These are phyloP conservation scores for Hermatobates lingyangjiaoensis DNA, from an alignment of 1,140 invertebrate species.

Conservation along the genomic window DNA sequence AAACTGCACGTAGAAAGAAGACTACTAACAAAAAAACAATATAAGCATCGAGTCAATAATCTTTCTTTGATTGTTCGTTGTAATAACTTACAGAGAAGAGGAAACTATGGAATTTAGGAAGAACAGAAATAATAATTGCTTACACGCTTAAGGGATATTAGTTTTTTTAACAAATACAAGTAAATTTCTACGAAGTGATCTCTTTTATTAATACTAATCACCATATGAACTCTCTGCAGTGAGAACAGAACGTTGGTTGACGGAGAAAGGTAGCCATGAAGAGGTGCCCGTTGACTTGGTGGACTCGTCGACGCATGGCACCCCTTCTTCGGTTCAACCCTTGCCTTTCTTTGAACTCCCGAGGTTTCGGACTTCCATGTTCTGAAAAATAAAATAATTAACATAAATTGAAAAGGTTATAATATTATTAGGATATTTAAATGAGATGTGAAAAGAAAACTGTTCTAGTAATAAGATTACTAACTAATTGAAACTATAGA, in stretches of 20 bases:
- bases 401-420: background rate
- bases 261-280: slow-evolving; percentile 98
- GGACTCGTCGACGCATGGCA: slow-evolving; percentile 83
- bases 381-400: slow-evolving; percentile 22
- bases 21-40: too few relatives aligned
- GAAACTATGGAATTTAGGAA: too few relatives aligned
- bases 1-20: too few relatives aligned
- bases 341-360: slow-evolving; percentile 87
- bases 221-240: slow-evolving; percentile 97
- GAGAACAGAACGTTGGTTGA: slow-evolving; percentile 97
- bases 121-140: too few relatives aligned
- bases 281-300: slow-evolving; percentile 97
- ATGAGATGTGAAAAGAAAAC: background rate
- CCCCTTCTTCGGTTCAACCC: slow-evolving; percentile 80
- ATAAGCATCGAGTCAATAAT: too few relatives aligned
- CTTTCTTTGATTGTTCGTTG: too few relatives aligned
- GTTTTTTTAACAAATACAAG: too few relatives aligned
- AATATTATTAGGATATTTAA: background rate
- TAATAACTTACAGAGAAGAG: too few relatives aligned
- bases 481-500: too few relatives aligned
- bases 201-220: slow-evolving; percentile 26
- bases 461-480: too few relatives aligned
- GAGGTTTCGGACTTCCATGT: slow-evolving; percentile 24
- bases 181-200: too few relatives aligned
- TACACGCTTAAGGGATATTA: too few relatives aligned